Evolutionary conservation across 2,797 vertebrate species (phyloP), one percentile per base, ranked within the genome.

Genomic region (Bucorvus abyssinicus): DNA sequence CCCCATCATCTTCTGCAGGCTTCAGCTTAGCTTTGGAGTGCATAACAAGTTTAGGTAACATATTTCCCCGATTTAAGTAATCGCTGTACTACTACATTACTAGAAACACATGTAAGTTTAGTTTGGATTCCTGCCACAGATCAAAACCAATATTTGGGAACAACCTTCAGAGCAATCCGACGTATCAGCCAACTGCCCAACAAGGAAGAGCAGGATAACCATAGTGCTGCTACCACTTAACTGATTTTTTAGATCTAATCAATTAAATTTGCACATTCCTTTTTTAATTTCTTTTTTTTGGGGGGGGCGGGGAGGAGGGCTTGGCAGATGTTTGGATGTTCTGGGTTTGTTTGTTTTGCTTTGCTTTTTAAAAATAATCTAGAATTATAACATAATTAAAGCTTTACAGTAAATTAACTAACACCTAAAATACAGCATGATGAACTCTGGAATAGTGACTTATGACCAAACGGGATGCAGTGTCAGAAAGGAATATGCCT

Each of bases 251-350:
- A 7, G 18, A 77, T 29, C 7, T 53, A 42, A 73, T 61, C 3
- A 77, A 36, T 29, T 49, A 30, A 70, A 55, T 82, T 55, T 79
- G 12, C 3, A 61, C 2, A 7, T 50, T 61, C 4, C 7, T 87
- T 4, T 2, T 71, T 47, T 20, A 1, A 12, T 60, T n/a, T 0
- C 2, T 9, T 40, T 23, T 26, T 14, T 4, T 44, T 6, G 21
- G 1, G 1, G 6, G 22, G 16, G 19, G 10, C 12, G 5, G 7
- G 2, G 8, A 7, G 47, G 16, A 22, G 47, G 47, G 47, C 23
- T 19, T 4, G 3, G 8, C n/a, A n/a, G n/a, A n/a, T 42, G 18
- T 0, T 50, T 67, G 11, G 6, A 8, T 40, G 32, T 15, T 27
- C 15, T 59, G 22, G 23, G 21, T 36, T 24, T 12, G 13, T 56